Evolutionary conservation across 2,888 invertebrate genomes (phyloP), one percentile per base, ranked within the genome.

Genomic region (Hermaeophaga mercurialis): DNA sequence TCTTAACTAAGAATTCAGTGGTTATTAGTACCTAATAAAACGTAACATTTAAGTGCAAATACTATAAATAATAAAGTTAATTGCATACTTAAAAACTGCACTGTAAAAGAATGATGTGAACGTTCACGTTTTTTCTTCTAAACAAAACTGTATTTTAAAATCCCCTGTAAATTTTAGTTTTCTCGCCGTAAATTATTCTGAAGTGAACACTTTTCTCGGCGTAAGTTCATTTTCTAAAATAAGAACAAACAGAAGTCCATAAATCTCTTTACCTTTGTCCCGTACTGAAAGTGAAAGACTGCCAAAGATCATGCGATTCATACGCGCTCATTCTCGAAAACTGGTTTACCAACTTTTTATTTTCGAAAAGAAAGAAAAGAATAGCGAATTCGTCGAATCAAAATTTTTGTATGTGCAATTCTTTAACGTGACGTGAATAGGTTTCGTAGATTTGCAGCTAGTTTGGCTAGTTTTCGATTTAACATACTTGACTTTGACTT

Each of bases 361-460:
- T 39, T 39, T 39, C 39, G 41, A 41, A 28, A 17, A 49, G 49
- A 50, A 41, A 19, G 33, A 22, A 24, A 52, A 43, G 43, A 52
- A 52, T 52, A n/a, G 43, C 52, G 26, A 52, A 52, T 52, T 52
- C 43, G 43, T n/a, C 43, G 52, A 52, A 52, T 43, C 43, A 43
- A 52, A 52, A 52, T 11, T 43, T n/a, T 43, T 12, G 43, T 43
- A 34, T 44, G 33, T 34, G 52, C 52, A 12, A 43, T 52, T 43
- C 38, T 17, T 43, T 41, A 17, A 15, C 52, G 52, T 52, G 52
- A 52, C 43, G 8, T 14, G 52, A 43, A 52, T 43, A 38, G 52
- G 43, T 7, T 18, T 24, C 22, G 15, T 52, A 43, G 33, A 52
- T 43, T 33, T 33, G 34, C 17, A 50, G 50, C 41, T 41, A 50